A percentile compares a stretch with the other conserved stretches of the same genome.
These are phyloP conservation scores for Hydropsyche tenuis DNA, from an alignment of 1,140 invertebrate genomes.

Conservation along the genomic window DNA sequence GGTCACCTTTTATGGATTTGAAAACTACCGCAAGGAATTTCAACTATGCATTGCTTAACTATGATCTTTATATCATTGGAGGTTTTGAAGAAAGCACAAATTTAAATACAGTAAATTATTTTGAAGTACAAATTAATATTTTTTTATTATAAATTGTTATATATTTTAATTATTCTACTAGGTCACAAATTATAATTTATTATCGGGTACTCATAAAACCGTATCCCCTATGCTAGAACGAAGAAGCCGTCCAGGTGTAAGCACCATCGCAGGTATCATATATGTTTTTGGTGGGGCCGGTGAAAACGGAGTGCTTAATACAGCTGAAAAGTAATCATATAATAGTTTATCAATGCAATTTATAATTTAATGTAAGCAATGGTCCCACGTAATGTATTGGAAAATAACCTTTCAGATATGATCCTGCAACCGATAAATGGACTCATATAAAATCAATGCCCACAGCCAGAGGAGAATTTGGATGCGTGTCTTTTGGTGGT, in stretches of 20 bases:
- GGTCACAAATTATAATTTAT: neutral
- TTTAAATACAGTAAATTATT: conserved; percentile 2
- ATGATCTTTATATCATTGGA: neutral
- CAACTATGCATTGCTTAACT: neutral
- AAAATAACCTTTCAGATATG: neutral
- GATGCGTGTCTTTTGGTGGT: neutral
- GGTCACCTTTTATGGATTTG: neutral
- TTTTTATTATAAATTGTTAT: neutral
- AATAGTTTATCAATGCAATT: neutral
- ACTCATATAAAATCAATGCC: neutral
- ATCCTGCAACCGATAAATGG: neutral
- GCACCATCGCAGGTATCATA: neutral
- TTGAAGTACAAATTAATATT: neutral
- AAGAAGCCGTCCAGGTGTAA: neutral
- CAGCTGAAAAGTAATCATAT: neutral
- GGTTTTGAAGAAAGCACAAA: neutral
- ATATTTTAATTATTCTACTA: neutral
- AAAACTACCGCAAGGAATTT: neutral
- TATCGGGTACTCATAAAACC: neutral
- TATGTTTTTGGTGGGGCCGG: neutral
- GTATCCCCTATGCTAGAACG: neutral
- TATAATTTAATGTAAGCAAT: neutral
- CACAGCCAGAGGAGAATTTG: neutral
- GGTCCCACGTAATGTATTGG: no score
- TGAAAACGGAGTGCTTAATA: neutral